Conservation (phyloP, 2,888 invertebrate species). For the Sesamia inferens region DNA sequence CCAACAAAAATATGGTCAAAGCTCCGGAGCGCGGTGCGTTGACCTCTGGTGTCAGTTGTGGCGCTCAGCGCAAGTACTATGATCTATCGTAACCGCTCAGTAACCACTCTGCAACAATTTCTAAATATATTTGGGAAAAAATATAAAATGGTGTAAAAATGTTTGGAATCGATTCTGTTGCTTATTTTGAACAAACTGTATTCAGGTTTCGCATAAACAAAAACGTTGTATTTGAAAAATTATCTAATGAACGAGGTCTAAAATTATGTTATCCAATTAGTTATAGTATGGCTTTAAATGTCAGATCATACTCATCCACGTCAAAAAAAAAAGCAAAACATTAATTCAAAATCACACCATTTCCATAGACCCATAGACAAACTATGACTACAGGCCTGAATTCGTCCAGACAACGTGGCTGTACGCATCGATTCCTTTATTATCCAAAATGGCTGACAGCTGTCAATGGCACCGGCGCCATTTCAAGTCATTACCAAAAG, state of each 20-base stretch:
- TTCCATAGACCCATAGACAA: conserved; percentile 20
- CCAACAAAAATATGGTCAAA: too few species aligned
- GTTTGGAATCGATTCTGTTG: too few species aligned
- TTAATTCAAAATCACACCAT: conserved; percentile 17
- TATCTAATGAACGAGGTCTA: not conserved
- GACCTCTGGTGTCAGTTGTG: too few species aligned
- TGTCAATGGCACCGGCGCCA: conserved; percentile 63
- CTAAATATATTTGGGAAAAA: too few species aligned
- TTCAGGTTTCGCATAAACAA: too few species aligned
- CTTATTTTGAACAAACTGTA: too few species aligned
- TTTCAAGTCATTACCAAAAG: conserved; percentile 61
- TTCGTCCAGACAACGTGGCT: conserved; percentile 51
- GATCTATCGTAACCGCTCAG: too few species aligned
- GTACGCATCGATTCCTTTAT: conserved; percentile 59
- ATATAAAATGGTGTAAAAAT: too few species aligned
- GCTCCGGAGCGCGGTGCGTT: too few species aligned
- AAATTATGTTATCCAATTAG: not conserved
- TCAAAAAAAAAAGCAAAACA: not conserved
- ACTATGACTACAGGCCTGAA: conserved; percentile 41
- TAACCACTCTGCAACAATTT: too few species aligned
- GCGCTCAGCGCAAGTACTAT: too few species aligned
- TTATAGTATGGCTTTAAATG: not conserved
- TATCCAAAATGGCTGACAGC: conserved; percentile 65
- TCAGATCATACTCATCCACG: not conserved
- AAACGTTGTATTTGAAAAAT: not conserved